Conservation (phyloP, 2,113 vertebrate genomes). For the Hydropotes inermis region DNA sequence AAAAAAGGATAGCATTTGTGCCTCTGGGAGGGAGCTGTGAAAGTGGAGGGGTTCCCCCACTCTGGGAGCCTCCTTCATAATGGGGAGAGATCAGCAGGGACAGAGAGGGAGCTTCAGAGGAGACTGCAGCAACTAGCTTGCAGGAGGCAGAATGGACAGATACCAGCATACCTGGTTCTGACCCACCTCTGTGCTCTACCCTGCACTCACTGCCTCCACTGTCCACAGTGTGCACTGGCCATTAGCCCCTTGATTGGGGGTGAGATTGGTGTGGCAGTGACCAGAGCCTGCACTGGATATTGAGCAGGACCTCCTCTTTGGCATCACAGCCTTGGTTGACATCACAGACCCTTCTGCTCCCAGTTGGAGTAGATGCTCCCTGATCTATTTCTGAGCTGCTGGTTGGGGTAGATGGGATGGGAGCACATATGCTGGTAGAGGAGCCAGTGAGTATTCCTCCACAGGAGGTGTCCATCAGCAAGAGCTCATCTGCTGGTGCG, state of each 20-base stretch:
- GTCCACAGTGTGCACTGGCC: not conserved
- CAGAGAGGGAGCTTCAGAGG: not conserved
- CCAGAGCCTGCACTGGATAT: not conserved
- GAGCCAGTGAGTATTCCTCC: not conserved
- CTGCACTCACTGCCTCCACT: not conserved
- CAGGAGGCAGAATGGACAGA: not conserved
- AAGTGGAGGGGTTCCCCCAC: not conserved
- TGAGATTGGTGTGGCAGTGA: not conserved
- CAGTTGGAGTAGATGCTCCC: not conserved
- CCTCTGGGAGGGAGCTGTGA: not conserved
- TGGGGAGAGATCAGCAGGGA: not conserved
- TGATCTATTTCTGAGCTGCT: not conserved
- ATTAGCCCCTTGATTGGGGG: not conserved
- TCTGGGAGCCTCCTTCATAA: not conserved
- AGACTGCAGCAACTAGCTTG: not conserved
- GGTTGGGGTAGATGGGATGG: not conserved
- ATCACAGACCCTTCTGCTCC: not conserved
- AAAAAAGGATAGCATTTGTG: not conserved
- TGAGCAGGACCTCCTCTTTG: not conserved
- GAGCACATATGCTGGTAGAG: not conserved
- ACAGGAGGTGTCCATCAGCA: not conserved
- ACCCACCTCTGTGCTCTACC: not conserved
- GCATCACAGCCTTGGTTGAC: not conserved
- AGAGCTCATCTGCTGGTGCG: not conserved
- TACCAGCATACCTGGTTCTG: not conserved